Conservation (phyloP, 2,888 invertebrate genomes). For the Synergus japonicus region DNA sequence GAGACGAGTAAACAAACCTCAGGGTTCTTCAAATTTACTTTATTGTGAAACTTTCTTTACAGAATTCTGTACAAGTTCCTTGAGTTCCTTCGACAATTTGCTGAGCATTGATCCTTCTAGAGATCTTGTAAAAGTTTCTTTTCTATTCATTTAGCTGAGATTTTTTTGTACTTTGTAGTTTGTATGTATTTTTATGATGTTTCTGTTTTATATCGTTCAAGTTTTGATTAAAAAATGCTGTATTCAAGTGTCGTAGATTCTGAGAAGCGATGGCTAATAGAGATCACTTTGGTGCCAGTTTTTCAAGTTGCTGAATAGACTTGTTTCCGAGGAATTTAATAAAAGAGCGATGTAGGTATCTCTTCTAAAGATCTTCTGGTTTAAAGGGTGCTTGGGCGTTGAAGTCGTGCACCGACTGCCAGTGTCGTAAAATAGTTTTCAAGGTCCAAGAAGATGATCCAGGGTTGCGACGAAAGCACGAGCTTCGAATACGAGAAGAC, state of each 20-base stretch:
- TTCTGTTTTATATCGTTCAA: not conserved
- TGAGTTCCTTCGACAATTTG: too few species aligned
- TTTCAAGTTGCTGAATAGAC: conserved; percentile 34
- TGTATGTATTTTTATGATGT: not conserved
- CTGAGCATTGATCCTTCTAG: too few species aligned
- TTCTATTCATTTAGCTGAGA: too few species aligned
- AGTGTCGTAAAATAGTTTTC: conserved; percentile 36
- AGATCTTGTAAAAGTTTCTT: too few species aligned
- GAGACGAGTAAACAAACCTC: too few species aligned
- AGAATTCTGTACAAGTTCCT: too few species aligned
- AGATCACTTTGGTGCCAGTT: conserved; percentile 22
- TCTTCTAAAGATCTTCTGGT: conserved; percentile 29
- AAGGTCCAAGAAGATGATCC: conserved; percentile 37
- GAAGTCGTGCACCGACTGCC: conserved; percentile 31
- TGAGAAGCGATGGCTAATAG: conserved; percentile 20
- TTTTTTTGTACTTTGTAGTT: not conserved
- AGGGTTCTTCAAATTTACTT: too few species aligned
- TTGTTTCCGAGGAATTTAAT: conserved; percentile 32
- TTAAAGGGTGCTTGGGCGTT: conserved; percentile 23
- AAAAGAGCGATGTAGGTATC: conserved; percentile 28
- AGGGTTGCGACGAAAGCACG: conserved; percentile 20
- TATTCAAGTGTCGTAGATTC: conserved; percentile 14
- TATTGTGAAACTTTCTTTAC: too few species aligned
- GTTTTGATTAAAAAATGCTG: conserved; percentile 12
- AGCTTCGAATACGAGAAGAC: conserved; percentile 32